phyloP scores from a whole-genome alignment of 2,113 vertebrate species.

The Suricata suricatta region DNA sequence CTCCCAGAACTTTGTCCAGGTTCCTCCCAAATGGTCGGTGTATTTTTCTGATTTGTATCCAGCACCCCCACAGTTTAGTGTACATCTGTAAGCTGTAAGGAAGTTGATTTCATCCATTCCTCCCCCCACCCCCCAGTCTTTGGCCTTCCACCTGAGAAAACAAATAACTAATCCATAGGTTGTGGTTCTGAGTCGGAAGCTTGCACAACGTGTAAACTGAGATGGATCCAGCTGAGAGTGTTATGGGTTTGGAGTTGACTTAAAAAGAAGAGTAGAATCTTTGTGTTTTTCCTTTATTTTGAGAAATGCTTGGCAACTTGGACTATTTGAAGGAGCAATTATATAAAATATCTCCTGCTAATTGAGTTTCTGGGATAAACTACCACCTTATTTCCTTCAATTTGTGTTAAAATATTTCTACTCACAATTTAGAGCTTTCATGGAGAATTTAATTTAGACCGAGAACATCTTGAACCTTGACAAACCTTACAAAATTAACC shows the following conservation, averaged over 20 bases:
- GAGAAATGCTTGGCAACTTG: conserved; percentile 74
- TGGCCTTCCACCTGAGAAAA: conserved; percentile 64
- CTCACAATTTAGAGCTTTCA: conserved; percentile 31
- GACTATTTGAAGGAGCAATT: conserved; percentile 73
- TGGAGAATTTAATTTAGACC: conserved; percentile 37
- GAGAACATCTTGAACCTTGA: conserved; percentile 25
- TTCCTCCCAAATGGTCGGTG: conserved; percentile 25
- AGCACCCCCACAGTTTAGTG: neutral
- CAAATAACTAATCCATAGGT: conserved; percentile 47
- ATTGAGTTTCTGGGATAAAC: conserved; percentile 23
- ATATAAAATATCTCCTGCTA: conserved; percentile 69
- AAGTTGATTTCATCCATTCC: conserved; percentile 52
- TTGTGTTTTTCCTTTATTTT: conserved; percentile 72
- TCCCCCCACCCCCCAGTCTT: neutral
- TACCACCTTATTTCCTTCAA: conserved; percentile 27
- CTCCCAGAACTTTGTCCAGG: conserved; percentile 30
- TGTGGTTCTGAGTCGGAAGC: conserved; percentile 62
- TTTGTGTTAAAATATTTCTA: conserved; percentile 42
- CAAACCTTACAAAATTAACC: conserved; percentile 36
- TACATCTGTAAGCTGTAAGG: conserved; percentile 57
- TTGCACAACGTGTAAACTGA: conserved; percentile 54
- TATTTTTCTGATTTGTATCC: conserved; percentile 54
- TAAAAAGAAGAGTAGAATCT: conserved; percentile 66
- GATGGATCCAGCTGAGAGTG: conserved; percentile 58
- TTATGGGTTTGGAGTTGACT: conserved; percentile 76